phyloP scores from a whole-genome alignment of 2,888 invertebrate genomes.

The Phortica okadai region DNA sequence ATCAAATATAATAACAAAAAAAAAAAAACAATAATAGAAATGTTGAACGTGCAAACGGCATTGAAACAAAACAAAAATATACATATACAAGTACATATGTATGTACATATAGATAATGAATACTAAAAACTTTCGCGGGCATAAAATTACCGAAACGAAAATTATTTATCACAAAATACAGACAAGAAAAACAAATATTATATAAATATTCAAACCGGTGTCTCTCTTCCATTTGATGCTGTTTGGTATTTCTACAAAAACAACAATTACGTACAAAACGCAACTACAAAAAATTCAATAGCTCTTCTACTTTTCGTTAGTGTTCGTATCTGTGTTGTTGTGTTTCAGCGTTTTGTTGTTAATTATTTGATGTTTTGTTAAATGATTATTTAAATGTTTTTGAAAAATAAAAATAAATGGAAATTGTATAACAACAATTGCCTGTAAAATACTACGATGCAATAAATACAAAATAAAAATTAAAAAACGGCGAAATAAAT shows the following conservation, averaged over 20 bases:
- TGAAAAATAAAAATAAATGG: conserved; percentile 40
- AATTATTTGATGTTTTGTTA: conserved; percentile 64
- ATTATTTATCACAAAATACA: not conserved
- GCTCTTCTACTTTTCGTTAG: no score
- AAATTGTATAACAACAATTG: no score
- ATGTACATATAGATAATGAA: not conserved
- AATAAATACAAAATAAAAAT: conserved; percentile 36
- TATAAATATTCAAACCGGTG: conserved; percentile 14
- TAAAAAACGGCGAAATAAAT: conserved; percentile 34
- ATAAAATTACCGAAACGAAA: not conserved
- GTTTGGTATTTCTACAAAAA: not conserved
- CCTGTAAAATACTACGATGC: conserved; percentile 37
- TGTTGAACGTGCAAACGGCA: conserved; percentile 12
- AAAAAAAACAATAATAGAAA: no score
- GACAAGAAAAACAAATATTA: not conserved
- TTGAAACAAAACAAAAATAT: conserved; percentile 13
- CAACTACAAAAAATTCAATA: not conserved
- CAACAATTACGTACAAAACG: not conserved
- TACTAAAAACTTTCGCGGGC: not conserved
- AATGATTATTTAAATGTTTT: conserved; percentile 64
- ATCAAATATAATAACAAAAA: conserved; percentile 4
- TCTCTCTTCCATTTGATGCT: conserved; percentile 1
- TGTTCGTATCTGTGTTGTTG: not conserved
- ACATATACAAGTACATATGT: not conserved
- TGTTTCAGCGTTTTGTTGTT: conserved; percentile 52